phyloP scores from a whole-genome alignment of 2,888 invertebrate species.

The Villa cingulata region DNA sequence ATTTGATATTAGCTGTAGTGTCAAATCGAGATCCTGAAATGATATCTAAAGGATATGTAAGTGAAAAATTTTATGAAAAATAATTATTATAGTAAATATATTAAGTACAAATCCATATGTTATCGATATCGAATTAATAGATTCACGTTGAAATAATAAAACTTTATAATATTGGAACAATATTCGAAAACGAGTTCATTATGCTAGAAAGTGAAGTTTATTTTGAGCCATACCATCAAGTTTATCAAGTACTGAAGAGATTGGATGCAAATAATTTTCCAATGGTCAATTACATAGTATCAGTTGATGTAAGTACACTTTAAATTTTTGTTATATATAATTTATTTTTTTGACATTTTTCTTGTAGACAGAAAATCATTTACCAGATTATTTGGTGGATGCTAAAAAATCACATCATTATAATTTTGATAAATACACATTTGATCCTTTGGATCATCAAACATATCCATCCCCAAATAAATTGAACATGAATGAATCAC shows the following conservation, averaged over 20 bases:
- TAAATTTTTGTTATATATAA: not conserved
- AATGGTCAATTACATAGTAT: slow-evolving; percentile 53
- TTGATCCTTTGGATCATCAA: slow-evolving; percentile 16
- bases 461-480: slow-evolving; percentile 40
- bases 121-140: slow-evolving; percentile 19
- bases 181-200: slow-evolving; percentile 36
- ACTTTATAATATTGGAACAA: slow-evolving; percentile 25
- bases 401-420: slow-evolving; percentile 14
- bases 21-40: slow-evolving; percentile 41
- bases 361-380: slow-evolving; percentile 12
- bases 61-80: slow-evolving; percentile 24
- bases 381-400: slow-evolving; percentile 32
- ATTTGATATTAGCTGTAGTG: slow-evolving; percentile 55
- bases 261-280: slow-evolving; percentile 46
- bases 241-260: slow-evolving; percentile 52
- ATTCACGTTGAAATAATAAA: slow-evolving; percentile 28
- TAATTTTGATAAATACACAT: slow-evolving; percentile 17
- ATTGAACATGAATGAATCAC: slow-evolving; percentile 49
- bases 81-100: too few species aligned
- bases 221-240: slow-evolving; percentile 69
- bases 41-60: slow-evolving; percentile 43
- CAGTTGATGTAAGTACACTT: slow-evolving; percentile 36
- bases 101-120: too few species aligned
- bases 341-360: not conserved
- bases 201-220: slow-evolving; percentile 69